Evolutionary conservation across 2,888 invertebrate species (phyloP).

Genomic region (Galeopsomyia nigrocyanea): DNA sequence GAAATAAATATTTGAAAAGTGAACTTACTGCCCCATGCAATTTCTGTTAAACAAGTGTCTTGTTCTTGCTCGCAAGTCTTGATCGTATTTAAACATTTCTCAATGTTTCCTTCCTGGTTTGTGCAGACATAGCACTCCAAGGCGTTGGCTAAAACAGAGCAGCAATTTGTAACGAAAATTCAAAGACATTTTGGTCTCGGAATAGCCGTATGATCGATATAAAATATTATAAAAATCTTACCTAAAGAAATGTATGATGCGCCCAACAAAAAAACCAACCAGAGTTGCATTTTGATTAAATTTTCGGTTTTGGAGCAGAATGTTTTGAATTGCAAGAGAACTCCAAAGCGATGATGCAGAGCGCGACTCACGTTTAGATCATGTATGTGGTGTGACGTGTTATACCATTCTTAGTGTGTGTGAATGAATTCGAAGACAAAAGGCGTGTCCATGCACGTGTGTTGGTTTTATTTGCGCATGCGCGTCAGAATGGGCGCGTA

Average conservation of each 20-base stretch:
- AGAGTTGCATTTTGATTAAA: slow-evolving; percentile 31
- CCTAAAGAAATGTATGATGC: slow-evolving; percentile 10
- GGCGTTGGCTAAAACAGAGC: slow-evolving; percentile 71
- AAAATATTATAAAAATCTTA: slow-evolving; percentile 7
- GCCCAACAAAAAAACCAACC: slow-evolving; percentile 9
- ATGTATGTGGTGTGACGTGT: no score
- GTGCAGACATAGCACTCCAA: slow-evolving; percentile 97
- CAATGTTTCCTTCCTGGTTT: slow-evolving; percentile 91
- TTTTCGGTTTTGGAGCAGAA: not conserved
- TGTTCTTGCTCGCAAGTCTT: slow-evolving; percentile 90
- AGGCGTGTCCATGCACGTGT: no score
- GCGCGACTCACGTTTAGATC: not conserved
- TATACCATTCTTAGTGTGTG: no score
- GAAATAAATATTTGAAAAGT: slow-evolving; percentile 3
- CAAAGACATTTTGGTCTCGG: not conserved
- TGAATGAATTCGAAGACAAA: no score
- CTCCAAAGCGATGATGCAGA: slow-evolving; percentile 15
- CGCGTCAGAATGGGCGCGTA: no score
- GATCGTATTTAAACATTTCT: slow-evolving; percentile 93
- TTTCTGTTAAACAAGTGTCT: slow-evolving; percentile 89
- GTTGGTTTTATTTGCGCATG: no score
- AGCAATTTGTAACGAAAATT: not conserved
- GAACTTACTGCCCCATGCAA: slow-evolving; percentile 89
- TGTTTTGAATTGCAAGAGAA: not conserved
- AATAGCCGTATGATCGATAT: not conserved